Conservation (phyloP, 2,113 vertebrate species). For the Onychostoma macrolepis region DNA sequence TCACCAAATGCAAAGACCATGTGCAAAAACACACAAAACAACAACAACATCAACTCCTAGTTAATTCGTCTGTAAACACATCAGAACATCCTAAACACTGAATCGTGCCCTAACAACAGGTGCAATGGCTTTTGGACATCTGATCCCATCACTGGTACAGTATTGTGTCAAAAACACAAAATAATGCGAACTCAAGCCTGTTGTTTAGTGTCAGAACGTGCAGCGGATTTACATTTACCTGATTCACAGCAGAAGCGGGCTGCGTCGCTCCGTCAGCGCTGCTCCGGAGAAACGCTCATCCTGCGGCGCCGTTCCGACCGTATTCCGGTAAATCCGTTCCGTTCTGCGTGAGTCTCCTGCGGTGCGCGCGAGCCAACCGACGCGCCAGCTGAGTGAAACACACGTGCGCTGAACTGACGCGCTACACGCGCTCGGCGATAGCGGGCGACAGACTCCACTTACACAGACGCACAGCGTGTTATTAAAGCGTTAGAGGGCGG, state of each 20-base stretch:
- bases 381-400: not conserved
- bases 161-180: not conserved
- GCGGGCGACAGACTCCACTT: not conserved
- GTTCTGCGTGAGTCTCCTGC: not conserved
- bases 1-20: not conserved
- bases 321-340: not conserved
- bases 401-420: not conserved
- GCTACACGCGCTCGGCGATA: no score
- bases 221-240: not conserved
- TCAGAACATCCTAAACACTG: not conserved
- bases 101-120: not conserved
- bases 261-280: not conserved
- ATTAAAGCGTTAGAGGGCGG: not conserved
- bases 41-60: no score
- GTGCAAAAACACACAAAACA: no score
- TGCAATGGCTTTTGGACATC: not conserved
- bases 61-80: not conserved
- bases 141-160: not conserved
- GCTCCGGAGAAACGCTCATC: not conserved
- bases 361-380: not conserved
- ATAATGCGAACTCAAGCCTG: not conserved
- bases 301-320: not conserved
- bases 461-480: not conserved
- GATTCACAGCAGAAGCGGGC: not conserved
- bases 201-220: not conserved